These are phyloP conservation scores for Disparrhopalites patrizii DNA, from an alignment of 2,888 invertebrate species.

Conservation along the genomic window DNA sequence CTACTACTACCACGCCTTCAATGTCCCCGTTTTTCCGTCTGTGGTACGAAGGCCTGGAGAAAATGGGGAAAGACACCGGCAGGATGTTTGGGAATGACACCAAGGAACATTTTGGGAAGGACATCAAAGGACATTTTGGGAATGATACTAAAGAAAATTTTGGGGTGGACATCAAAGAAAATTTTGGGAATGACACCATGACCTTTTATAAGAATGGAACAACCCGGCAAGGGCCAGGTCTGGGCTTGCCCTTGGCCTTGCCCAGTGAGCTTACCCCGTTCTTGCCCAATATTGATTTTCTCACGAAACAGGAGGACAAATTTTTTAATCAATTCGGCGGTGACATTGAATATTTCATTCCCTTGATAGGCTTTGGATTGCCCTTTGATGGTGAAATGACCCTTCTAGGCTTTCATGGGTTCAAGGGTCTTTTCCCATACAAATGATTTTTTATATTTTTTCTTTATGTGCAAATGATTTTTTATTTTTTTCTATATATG, in stretches of 20 bases:
- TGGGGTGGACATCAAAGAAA: neutral
- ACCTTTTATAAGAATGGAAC: neutral
- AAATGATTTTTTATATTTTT: too few relatives aligned
- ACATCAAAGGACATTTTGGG: constrained; percentile 16
- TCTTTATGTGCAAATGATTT: too few relatives aligned
- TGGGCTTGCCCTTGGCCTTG: neutral
- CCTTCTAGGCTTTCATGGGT: constrained; percentile 44
- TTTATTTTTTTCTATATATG: too few relatives aligned
- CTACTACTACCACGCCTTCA: too few relatives aligned
- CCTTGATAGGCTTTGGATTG: constrained; percentile 41
- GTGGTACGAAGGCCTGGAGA: too few relatives aligned
- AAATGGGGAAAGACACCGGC: constrained; percentile 14
- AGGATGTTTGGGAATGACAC: constrained; percentile 7
- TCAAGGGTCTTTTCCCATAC: constrained; percentile 45
- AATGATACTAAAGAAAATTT: neutral
- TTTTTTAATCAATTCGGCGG: constrained; percentile 42
- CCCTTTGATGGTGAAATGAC: constrained; percentile 47
- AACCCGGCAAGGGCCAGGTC: neutral
- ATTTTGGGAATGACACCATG: neutral
- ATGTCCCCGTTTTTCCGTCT: too few relatives aligned
- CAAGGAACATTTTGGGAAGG: neutral
- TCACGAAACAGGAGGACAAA: constrained; percentile 22
- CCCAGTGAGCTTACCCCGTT: neutral
- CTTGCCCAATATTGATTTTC: neutral
- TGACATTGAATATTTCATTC: constrained; percentile 47